Evolutionary conservation across 2,797 vertebrate species (phyloP).

Genomic region (Clarias pachynema): DNA sequence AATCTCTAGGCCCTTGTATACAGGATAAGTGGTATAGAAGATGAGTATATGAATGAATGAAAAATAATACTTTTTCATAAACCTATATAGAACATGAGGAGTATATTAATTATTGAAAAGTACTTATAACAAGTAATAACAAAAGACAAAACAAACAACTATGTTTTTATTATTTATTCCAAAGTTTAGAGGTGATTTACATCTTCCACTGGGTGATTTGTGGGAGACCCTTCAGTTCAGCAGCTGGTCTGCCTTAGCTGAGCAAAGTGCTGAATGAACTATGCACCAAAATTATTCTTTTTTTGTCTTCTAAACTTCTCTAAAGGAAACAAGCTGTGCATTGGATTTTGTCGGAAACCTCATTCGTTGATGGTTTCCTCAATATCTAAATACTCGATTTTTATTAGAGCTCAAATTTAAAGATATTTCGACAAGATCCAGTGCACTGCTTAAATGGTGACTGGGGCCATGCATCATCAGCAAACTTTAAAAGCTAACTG

Average conservation of each 20-base stretch:
- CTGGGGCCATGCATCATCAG: background rate
- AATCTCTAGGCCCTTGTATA: too few species aligned
- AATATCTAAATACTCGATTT: background rate
- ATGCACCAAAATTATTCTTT: background rate
- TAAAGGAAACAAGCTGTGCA: background rate
- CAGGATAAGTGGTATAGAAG: too few species aligned
- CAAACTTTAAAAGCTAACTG: background rate
- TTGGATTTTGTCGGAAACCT: background rate
- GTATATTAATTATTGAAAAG: background rate
- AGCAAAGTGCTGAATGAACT: background rate
- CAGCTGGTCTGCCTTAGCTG: background rate
- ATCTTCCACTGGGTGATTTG: background rate
- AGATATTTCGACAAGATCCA: background rate
- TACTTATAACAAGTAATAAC: background rate
- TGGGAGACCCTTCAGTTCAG: background rate
- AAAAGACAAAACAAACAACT: background rate
- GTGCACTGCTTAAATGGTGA: background rate
- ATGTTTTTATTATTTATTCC: background rate
- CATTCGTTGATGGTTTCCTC: background rate
- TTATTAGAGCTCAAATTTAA: background rate
- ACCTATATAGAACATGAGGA: background rate
- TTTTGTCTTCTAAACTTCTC: background rate
- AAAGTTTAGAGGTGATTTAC: background rate
- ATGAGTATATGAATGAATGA: too few species aligned
- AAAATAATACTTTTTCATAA: background rate